Evolutionary conservation across 2,113 vertebrate genomes (phyloP).

Genomic region (Macroglossus sobrinus): DNA sequence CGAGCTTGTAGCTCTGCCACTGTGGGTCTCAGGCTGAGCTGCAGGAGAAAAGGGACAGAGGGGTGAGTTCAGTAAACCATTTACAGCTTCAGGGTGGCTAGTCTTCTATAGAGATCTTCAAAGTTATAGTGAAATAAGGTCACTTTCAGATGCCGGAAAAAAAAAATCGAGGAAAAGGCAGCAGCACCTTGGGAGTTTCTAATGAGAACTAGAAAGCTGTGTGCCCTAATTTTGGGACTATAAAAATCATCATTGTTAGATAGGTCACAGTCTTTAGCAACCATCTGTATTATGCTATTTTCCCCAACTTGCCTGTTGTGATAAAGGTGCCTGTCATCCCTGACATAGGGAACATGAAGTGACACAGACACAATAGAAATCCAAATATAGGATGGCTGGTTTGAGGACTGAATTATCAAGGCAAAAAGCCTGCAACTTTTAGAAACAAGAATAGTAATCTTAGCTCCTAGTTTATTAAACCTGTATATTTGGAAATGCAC

Average conservation of each 20-base stretch:
- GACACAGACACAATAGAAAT: background rate
- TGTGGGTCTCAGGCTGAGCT: conserved; percentile 97
- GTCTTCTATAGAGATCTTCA: conserved; percentile 67
- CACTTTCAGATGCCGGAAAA: conserved; percentile 80
- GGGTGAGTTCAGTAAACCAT: conserved; percentile 40
- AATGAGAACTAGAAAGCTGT: conserved; percentile 72
- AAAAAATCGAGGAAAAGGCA: conserved; percentile 75
- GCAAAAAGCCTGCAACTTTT: background rate
- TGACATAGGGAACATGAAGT: background rate
- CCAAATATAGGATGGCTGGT: background rate
- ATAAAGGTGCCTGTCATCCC: background rate
- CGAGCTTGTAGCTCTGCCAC: conserved; percentile 96
- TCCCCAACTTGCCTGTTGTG: background rate
- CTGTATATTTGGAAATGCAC: background rate
- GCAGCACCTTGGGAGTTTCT: conserved; percentile 73
- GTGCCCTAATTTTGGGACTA: conserved; percentile 79
- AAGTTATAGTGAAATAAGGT: conserved; percentile 81
- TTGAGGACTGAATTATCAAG: background rate
- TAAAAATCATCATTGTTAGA: conserved; percentile 74
- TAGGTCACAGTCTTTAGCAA: conserved; percentile 74
- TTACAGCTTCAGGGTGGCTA: background rate
- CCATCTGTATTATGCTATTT: conserved; percentile 6
- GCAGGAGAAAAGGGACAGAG: conserved; percentile 4
- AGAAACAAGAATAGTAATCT: background rate
- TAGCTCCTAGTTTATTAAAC: background rate